Conservation (phyloP, 2,113 vertebrate species). For the Brienomyrus brachyistius region DNA sequence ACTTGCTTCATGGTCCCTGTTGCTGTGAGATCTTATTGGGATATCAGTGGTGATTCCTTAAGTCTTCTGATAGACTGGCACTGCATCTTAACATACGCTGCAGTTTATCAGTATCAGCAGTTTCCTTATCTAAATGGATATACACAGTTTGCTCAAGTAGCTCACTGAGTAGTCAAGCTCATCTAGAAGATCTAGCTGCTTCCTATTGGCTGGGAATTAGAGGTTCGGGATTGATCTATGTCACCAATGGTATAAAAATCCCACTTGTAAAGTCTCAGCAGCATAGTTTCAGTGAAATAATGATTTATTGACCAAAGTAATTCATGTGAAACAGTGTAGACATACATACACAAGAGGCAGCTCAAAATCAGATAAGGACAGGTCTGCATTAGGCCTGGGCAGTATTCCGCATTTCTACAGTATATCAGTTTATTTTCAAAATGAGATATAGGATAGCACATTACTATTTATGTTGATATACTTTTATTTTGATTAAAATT, state of each 20-base stretch:
- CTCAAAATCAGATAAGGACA: no score
- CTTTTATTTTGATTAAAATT: neutral
- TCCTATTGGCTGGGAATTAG: neutral
- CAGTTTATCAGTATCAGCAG: neutral
- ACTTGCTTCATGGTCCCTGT: no score
- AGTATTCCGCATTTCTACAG: no score
- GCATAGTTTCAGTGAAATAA: neutral
- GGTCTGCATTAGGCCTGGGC: no score
- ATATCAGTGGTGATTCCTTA: no score
- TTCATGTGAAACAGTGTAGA: no score
- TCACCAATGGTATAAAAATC: neutral
- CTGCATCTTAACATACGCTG: neutral
- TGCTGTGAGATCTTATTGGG: no score
- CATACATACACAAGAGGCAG: no score
- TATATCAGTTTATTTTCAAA: neutral
- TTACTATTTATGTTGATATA: neutral
- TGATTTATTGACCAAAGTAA: no score
- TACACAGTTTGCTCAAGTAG: neutral
- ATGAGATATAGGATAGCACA: neutral
- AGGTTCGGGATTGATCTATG: neutral
- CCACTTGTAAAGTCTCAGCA: neutral
- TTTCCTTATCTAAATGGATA: neutral
- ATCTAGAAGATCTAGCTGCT: neutral
- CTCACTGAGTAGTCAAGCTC: neutral
- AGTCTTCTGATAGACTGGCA: neutral